Conservation (phyloP, 2,113 vertebrate species). For the Pomatostomus ruficeps region DNA sequence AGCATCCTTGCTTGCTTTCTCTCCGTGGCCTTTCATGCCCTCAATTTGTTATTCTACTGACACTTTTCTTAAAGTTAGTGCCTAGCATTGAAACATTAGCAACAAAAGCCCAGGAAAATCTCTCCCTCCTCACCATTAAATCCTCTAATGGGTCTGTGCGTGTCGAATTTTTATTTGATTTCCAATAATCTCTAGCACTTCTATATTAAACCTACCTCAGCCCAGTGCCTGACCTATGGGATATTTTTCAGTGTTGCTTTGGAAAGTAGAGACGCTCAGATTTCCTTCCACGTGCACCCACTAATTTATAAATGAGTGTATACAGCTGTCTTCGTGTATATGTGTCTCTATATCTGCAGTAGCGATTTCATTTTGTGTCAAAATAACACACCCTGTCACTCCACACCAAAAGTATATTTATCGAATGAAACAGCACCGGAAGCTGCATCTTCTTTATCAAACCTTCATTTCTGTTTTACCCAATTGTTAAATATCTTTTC, state of each 20-base stretch:
- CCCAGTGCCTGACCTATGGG: background rate
- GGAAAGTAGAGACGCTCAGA: background rate
- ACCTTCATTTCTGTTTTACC: conserved; percentile 25
- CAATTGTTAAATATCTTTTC: conserved; percentile 34
- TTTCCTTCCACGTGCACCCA: conserved; percentile 42
- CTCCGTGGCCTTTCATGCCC: conserved; percentile 68
- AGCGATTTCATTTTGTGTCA: conserved; percentile 49
- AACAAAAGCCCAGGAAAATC: conserved; percentile 67
- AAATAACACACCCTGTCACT: conserved; percentile 62
- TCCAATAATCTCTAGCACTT: conserved; percentile 23
- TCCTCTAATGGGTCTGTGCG: conserved; percentile 68
- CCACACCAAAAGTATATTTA: conserved; percentile 39
- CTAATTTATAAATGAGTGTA: conserved; percentile 49
- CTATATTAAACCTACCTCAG: background rate
- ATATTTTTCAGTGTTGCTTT: background rate
- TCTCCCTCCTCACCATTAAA: conserved; percentile 64
- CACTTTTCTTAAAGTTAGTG: conserved; percentile 66
- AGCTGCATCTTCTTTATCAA: conserved; percentile 45
- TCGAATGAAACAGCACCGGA: conserved; percentile 26
- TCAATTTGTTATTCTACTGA: conserved; percentile 68
- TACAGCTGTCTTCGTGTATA: conserved; percentile 20
- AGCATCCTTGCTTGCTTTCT: conserved; percentile 70
- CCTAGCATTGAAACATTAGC: conserved; percentile 52
- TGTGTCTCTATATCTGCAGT: conserved; percentile 14
- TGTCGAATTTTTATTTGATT: conserved; percentile 55